Conservation (phyloP, 1,140 invertebrate species). For the Cyclina sinensis region DNA sequence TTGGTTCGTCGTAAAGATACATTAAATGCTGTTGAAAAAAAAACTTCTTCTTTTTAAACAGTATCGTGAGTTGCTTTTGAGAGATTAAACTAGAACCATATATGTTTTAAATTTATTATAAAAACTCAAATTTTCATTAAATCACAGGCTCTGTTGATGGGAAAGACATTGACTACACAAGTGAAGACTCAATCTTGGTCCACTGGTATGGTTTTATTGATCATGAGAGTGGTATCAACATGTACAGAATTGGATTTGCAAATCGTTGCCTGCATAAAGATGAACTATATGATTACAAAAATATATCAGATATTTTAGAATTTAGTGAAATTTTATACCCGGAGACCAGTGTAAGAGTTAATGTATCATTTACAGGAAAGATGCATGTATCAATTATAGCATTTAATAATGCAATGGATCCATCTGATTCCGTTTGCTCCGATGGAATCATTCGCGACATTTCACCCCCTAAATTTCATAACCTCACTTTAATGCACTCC, state of each 20-base stretch:
- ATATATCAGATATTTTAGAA: neutral
- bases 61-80: too few relatives aligned
- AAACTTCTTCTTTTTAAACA: too few relatives aligned
- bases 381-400: slow-evolving; percentile 67
- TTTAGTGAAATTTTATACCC: neutral
- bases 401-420: slow-evolving; percentile 72
- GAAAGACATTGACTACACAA: slow-evolving; percentile 74
- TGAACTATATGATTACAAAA: slow-evolving; percentile 53
- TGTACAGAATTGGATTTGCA: slow-evolving; percentile 67
- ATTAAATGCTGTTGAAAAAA: too few relatives aligned
- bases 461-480: slow-evolving; percentile 33
- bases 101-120: too few relatives aligned
- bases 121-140: neutral
- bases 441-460: slow-evolving; percentile 71
- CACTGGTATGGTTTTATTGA: slow-evolving; percentile 76
- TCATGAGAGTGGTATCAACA: slow-evolving; percentile 73
- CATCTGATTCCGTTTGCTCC: slow-evolving; percentile 69
- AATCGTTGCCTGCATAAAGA: slow-evolving; percentile 46
- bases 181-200: slow-evolving; percentile 56
- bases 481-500: slow-evolving; percentile 52
- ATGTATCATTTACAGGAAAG: slow-evolving; percentile 53
- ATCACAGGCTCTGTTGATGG: neutral
- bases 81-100: too few relatives aligned
- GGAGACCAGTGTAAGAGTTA: neutral
- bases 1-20: too few relatives aligned